Percentiles rank a stretch among this genome's conserved stretches.
Conservation (phyloP, 2,888 invertebrate genomes). For the Polyommatus iphigenia region DNA sequence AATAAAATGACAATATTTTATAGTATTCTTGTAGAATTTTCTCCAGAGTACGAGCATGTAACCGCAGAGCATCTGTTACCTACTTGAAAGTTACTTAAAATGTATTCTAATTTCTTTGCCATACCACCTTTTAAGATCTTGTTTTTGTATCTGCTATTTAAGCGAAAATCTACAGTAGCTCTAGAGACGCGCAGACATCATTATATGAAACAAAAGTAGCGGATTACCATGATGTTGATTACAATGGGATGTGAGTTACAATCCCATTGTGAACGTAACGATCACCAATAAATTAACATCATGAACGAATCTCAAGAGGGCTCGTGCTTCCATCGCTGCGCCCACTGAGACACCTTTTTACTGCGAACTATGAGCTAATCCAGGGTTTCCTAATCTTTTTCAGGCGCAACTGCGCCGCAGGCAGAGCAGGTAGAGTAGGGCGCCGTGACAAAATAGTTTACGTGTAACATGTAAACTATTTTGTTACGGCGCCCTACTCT, state of each 20-base stretch:
- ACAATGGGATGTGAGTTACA: not conserved
- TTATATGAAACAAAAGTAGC: not conserved
- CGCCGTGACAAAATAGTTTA: too few relatives aligned
- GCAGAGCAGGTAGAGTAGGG: too few relatives aligned
- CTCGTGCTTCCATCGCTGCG: not conserved
- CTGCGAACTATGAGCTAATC: not conserved
- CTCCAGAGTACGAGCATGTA: not conserved
- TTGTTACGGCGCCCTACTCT: too few relatives aligned
- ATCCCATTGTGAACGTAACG: constrained; percentile 7
- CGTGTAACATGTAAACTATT: too few relatives aligned
- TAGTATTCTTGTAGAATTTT: not conserved
- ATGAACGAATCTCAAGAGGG: not conserved
- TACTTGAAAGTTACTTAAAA: not conserved
- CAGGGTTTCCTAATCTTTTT: too few relatives aligned
- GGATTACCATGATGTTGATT: not conserved
- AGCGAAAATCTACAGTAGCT: not conserved
- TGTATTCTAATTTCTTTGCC: not conserved
- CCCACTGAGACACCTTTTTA: constrained; percentile 13
- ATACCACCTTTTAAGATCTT: not conserved
- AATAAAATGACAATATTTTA: not conserved
- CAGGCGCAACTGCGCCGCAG: too few relatives aligned
- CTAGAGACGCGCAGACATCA: not conserved
- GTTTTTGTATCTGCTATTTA: not conserved
- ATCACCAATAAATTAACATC: not conserved
- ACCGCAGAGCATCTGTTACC: too few relatives aligned